Base-by-base conservation (phyloP, 2,888 invertebrate genomes). In the Apamea crenata region DNA sequence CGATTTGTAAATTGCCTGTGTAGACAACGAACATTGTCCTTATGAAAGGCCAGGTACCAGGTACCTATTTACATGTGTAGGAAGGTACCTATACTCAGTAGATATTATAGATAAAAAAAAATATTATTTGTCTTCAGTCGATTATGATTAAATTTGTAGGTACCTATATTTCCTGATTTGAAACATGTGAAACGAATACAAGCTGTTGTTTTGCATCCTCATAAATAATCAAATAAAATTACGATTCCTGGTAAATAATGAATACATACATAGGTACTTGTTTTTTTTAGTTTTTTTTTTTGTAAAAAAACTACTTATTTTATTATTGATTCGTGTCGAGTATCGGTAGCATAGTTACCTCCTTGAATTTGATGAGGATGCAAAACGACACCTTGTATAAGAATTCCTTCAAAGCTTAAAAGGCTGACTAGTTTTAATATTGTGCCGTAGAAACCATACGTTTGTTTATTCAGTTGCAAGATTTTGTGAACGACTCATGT, bases 351-450 rank as follows among this genome's bases (percentile, higher is more conserved):
- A 36, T 36, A 36, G 36, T 36, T 5, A 36, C 36, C 5, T 36
- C 4, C 36, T 36, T 36, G 36, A 36, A 36, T 36, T 36, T 36
- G 36, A 36, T 5, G 5, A 5, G 36, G 36, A 36, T 5, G 36
- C 36, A 36, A 36, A 36, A 36, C 36, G 36, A 36, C 5, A 36
- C 36, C 36, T 36, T 36, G 36, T 36, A 40, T 77, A 63, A 36
- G 70, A 76, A 68, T 67, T 66, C 65, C 56, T 71, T 74, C 76
- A 87, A 90, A 83, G 92, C 91, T 94, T 91, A 53, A 89, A 94
- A 95, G 94, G 94, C 95, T 95, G 94, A 95, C 83, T 94, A 94
- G 92, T 81, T 87, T 70, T 90, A 88, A 81, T 81, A 80, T 77
- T 85, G 87, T 89, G 80, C 36, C 74, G 82, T 84, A 79, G 16